Evolutionary conservation across 2,797 vertebrate genomes (phyloP).

Genomic region (Cottoperca gobio): DNA sequence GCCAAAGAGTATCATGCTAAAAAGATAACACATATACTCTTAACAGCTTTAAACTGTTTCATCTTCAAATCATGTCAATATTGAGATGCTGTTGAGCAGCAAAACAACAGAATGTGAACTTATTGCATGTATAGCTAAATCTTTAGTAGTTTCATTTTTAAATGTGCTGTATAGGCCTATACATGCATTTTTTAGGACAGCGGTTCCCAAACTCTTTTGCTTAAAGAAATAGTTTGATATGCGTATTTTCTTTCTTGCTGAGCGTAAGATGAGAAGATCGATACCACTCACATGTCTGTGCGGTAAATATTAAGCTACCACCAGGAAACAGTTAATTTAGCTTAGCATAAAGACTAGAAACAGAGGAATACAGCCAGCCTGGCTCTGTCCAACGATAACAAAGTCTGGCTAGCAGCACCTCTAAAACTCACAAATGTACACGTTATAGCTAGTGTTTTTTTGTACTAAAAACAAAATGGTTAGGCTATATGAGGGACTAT

Average conservation of each 20-base stretch:
- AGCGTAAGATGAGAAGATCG: background rate
- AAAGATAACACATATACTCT: constrained; percentile 35
- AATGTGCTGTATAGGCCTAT: background rate
- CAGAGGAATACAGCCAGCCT: background rate
- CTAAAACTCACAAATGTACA: background rate
- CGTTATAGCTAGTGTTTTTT: background rate
- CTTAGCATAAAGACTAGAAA: background rate
- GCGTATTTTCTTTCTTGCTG: background rate
- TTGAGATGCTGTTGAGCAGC: background rate
- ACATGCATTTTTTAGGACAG: background rate
- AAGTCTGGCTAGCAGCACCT: background rate
- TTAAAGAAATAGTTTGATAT: background rate
- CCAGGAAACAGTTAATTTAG: background rate
- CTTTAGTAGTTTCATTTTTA: background rate
- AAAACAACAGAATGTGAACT: background rate
- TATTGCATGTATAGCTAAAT: background rate
- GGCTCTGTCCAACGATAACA: background rate
- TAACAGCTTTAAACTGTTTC: background rate
- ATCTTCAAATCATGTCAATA: background rate
- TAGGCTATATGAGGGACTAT: background rate
- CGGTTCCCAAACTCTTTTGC: background rate
- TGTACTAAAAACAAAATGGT: background rate
- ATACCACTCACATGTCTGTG: background rate
- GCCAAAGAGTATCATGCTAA: constrained; percentile 3
- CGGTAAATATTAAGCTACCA: no score